A percentile compares a stretch with the other conserved stretches of the same genome.
These are phyloP conservation scores for Camponotus vicinus DNA, from an alignment of 1,140 invertebrate species.

Conservation along the genomic window DNA sequence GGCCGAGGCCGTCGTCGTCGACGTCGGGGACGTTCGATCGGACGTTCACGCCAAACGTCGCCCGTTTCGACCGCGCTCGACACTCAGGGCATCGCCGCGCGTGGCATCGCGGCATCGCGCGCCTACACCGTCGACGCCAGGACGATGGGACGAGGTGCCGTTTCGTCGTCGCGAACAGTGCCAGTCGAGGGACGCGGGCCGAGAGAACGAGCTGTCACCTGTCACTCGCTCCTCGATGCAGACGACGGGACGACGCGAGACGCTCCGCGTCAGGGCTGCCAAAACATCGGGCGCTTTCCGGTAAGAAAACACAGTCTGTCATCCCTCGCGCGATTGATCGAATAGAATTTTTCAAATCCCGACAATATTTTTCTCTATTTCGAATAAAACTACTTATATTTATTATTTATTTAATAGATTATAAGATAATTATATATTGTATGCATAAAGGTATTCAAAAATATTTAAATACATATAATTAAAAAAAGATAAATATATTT, in stretches of 20 bases:
- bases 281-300: slow-evolving; percentile 15
- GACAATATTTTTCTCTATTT: too few species aligned
- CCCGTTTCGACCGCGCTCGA: not conserved
- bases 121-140: not conserved
- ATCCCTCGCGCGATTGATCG: too few species aligned
- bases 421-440: too few species aligned
- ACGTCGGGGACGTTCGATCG: slow-evolving; percentile 44
- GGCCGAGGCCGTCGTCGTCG: not conserved
- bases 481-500: too few species aligned
- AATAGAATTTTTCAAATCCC: too few species aligned
- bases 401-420: too few species aligned
- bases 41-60: not conserved
- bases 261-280: slow-evolving; percentile 51
- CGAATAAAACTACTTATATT: too few species aligned
- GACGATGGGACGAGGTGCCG: not conserved
- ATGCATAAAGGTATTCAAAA: too few species aligned
- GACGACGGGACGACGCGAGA: slow-evolving; percentile 72
- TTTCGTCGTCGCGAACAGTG: not conserved
- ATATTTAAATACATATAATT: too few species aligned
- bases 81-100: slow-evolving; percentile 8
- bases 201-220: slow-evolving; percentile 64
- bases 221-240: slow-evolving; percentile 79
- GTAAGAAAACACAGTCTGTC: not conserved
- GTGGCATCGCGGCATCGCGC: slow-evolving; percentile 33
- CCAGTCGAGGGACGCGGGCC: too few species aligned